A percentile compares a stretch with the other conserved stretches of the same genome.
phyloP scores from a whole-genome alignment of 2,888 invertebrate genomes.

The Macroteleia sp. region DNA sequence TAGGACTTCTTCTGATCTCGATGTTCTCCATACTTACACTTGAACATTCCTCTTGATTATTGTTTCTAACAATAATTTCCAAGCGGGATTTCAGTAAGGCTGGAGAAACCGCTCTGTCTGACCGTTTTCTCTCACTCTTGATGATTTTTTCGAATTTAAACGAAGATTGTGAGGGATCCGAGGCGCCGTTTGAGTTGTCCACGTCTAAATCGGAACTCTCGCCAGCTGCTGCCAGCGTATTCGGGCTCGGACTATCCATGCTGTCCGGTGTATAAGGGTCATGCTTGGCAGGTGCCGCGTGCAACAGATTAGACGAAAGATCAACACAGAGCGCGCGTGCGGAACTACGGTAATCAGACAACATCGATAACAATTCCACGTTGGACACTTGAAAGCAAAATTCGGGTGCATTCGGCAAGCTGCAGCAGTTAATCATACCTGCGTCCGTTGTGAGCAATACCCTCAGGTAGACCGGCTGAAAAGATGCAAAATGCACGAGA shows the following conservation, averaged over 20 bases:
- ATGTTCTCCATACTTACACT: constrained; percentile 5
- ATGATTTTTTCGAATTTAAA: not conserved
- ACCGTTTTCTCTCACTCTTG: not conserved
- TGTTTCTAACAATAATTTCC: constrained; percentile 75
- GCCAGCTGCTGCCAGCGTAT: constrained; percentile 70
- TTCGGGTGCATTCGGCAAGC: constrained; percentile 77
- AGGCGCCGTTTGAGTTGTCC: constrained; percentile 63
- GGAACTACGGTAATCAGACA: constrained; percentile 82
- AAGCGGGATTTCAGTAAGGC: constrained; percentile 78
- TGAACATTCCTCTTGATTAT: constrained; percentile 38
- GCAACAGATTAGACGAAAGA: constrained; percentile 85
- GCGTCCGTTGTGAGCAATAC: constrained; percentile 89
- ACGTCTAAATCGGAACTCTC: constrained; percentile 70
- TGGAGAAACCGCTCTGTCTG: constrained; percentile 79
- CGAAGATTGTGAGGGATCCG: constrained; percentile 15
- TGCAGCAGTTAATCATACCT: constrained; percentile 90
- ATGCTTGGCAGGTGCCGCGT: constrained; percentile 85
- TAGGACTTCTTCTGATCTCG: constrained; percentile 67
- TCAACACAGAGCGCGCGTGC: constrained; percentile 75
- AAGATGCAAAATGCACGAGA: constrained; percentile 64
- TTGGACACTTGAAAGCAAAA: constrained; percentile 83
- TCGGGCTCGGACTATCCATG: constrained; percentile 90
- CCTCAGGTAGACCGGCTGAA: constrained; percentile 92
- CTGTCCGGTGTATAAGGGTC: constrained; percentile 94
- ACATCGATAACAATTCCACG: constrained; percentile 78